A percentile compares a stretch with the other conserved stretches of the same genome.
phyloP scores from a whole-genome alignment of 2,113 vertebrate genomes.

The Pampusana beccarii region DNA sequence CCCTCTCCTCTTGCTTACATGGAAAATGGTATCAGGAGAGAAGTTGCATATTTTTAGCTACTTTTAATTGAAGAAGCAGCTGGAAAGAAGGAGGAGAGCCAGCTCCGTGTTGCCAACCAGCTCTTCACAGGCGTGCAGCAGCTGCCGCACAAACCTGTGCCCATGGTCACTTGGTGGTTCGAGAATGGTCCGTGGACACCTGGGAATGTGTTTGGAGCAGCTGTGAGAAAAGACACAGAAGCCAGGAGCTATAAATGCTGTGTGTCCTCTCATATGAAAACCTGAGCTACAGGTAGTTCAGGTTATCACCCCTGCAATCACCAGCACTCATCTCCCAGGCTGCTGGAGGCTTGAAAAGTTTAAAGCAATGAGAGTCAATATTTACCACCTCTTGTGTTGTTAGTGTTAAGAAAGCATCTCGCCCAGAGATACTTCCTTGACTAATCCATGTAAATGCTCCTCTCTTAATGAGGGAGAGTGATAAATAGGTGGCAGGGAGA shows the following conservation, averaged over 20 bases:
- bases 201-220: background rate
- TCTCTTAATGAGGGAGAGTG: background rate
- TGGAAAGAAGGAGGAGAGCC: constrained; percentile 10
- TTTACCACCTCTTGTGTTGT: background rate
- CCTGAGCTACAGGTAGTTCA: background rate
- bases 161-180: fast-evolving
- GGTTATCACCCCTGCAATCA: background rate
- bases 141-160: fast-evolving
- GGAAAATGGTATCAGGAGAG: background rate
- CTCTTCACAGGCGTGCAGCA: background rate
- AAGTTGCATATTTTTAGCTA: constrained; percentile 36
- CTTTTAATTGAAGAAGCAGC: constrained; percentile 37
- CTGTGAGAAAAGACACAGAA: background rate
- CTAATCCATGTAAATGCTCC: background rate
- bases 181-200: background rate
- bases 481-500: background rate
- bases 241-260: background rate
- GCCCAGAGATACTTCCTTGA: background rate
- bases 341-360: background rate
- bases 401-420: background rate
- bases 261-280: fast-evolving
- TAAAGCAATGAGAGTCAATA: background rate
- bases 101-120: background rate
- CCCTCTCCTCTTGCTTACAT: background rate
- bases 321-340: background rate